phyloP scores from a whole-genome alignment of 2,888 invertebrate genomes.

The Panopea generosa region DNA sequence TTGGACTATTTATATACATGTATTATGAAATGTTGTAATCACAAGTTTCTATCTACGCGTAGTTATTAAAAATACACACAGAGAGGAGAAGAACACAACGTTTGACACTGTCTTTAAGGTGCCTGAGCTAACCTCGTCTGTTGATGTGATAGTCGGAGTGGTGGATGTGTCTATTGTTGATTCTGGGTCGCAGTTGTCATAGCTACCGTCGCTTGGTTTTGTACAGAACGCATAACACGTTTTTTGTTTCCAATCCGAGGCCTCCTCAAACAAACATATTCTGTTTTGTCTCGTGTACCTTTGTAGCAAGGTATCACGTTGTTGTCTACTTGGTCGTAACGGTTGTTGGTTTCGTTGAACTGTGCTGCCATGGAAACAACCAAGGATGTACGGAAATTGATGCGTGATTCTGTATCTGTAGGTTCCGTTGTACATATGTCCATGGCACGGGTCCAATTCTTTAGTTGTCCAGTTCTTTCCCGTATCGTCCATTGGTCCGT shows the following conservation, averaged over 20 bases:
- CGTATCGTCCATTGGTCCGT: slow-evolving; percentile 36
- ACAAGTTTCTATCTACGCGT: too few species aligned
- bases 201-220: slow-evolving; percentile 26
- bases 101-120: too few species aligned
- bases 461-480: slow-evolving; percentile 20
- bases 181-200: slow-evolving; percentile 20
- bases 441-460: slow-evolving; percentile 46
- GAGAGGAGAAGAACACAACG: too few species aligned
- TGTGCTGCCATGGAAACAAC: slow-evolving; percentile 39
- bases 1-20: too few species aligned
- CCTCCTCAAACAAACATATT: not conserved
- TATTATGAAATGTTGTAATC: too few species aligned
- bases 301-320: not conserved
- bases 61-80: too few species aligned
- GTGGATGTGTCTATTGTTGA: not conserved
- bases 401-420: slow-evolving; percentile 40
- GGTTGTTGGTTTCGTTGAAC: not conserved
- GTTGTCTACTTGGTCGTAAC: not conserved
- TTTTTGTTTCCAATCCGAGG: slow-evolving; percentile 13
- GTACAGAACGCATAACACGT: slow-evolving; percentile 41
- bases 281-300: not conserved
- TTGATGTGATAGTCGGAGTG: too few species aligned
- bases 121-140: too few species aligned
- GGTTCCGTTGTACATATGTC: slow-evolving; percentile 26
- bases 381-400: slow-evolving; percentile 47